Base-by-base conservation (phyloP, 2,113 vertebrate genomes). In the Alosa alosa region DNA sequence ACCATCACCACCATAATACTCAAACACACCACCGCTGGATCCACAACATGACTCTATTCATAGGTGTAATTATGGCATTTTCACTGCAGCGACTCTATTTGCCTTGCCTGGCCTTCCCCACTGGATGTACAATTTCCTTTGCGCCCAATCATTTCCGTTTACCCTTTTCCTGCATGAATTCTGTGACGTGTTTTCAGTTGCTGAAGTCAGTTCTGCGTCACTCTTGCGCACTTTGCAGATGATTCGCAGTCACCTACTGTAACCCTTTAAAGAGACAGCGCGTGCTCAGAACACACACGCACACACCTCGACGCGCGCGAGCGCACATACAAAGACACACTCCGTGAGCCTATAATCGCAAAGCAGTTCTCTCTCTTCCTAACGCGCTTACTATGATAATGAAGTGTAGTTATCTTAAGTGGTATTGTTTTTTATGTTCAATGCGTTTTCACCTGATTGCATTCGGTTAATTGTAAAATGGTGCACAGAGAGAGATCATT, bases 211-310 rank as follows among this genome's bases (percentile, higher is more conserved):
- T 86, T 87, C 87, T 94, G 94, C 95, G 94, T 95, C 95, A 95
- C 87, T 93, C 92, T 93, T 94, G 94, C 94, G 94, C 94, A 95
- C 92, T 92, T 94, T 94, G 94, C 94, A 91, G 94, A 94, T 92
- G 91, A 93, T 92, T 88, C 91, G 93, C 92, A 93, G 91, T 93
- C 92, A 92, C 92, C 93, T 92, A 93, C 93, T 92, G 91, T 91
- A 94, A 93, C 91, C 92, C 92, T 91, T 93, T 94, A 94, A 92
- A 94, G 93, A 91, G 90, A 94, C 91, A 87, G 89, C 85, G 84
- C 85, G 84, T 89, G 18, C 85, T 57, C 81, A 31, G 46, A 17
- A 83, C 52, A 84, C 72, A 47, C 84, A 84, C 57, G 22, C 82
- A 55, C 60, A 82, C 68, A 78, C 87, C 87, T 72, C 84, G n/a